These are phyloP conservation scores for Apaloderma vittatum DNA, from an alignment of 2,113 vertebrate genomes.

Conservation along the genomic window DNA sequence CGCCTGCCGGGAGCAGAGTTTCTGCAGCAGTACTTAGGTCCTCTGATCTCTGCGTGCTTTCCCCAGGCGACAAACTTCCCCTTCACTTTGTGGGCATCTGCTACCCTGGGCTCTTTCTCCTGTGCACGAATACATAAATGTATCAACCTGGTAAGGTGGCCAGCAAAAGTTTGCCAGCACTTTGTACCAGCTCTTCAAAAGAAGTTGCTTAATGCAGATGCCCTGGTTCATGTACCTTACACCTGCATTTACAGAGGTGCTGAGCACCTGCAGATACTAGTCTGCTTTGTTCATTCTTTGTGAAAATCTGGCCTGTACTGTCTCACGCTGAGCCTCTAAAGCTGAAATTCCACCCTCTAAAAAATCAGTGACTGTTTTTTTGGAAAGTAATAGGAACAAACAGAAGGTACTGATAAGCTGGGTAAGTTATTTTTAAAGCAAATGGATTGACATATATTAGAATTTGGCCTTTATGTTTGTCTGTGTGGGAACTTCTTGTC, in stretches of 20 bases:
- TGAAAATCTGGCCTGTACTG: background rate
- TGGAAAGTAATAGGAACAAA: background rate
- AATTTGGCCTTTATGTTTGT: constrained; percentile 3
- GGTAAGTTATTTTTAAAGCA: background rate
- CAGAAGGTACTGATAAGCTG: background rate
- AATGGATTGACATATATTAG: background rate
- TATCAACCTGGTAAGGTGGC: background rate
- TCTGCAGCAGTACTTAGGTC: background rate
- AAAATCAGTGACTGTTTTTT: background rate
- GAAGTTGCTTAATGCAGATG: background rate
- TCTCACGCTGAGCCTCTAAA: background rate
- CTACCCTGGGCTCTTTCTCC: background rate
- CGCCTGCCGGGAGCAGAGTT: background rate
- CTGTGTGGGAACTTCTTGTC: background rate
- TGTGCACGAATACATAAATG: constrained; percentile 11
- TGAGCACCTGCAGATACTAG: background rate
- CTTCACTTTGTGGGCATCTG: background rate
- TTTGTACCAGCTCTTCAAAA: constrained; percentile 37
- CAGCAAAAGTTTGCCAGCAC: constrained; percentile 12
- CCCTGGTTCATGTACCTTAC: background rate
- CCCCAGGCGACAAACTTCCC: constrained; percentile 48
- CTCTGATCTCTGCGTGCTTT: constrained; percentile 54
- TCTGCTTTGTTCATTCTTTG: background rate
- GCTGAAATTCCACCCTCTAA: background rate
- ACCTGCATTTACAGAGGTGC: background rate